A percentile compares a stretch with the other conserved stretches of the same genome.
Evolutionary conservation across 2,113 vertebrate genomes (phyloP).

Genomic region (Eubucco bourcierii): DNA sequence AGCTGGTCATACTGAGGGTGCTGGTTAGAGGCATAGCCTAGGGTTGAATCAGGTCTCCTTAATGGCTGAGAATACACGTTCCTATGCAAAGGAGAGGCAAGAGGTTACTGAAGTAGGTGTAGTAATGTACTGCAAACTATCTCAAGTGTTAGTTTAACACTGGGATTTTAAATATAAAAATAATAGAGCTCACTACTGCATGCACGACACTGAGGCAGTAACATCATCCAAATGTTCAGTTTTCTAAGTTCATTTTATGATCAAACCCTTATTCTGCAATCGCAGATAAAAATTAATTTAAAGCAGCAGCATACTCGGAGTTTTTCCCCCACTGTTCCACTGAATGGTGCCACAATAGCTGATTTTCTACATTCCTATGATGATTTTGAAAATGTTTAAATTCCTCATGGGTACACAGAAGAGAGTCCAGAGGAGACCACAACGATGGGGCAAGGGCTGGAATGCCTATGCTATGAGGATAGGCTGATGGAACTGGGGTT

Average conservation of each 20-base stretch:
- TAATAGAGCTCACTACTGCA: not conserved
- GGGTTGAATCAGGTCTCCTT: not conserved
- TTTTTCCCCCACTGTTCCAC: not conserved
- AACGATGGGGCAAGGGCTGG: too few species aligned
- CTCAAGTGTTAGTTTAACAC: not conserved
- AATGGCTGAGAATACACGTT: not conserved
- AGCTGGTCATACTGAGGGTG: rapidly evolving
- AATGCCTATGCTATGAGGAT: too few species aligned
- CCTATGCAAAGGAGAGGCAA: not conserved
- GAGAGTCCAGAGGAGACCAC: too few species aligned
- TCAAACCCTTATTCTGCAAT: not conserved
- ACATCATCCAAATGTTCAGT: not conserved
- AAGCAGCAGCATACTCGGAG: not conserved
- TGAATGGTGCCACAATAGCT: not conserved
- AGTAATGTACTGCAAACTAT: not conserved
- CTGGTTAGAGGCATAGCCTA: not conserved
- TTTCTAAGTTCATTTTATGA: not conserved
- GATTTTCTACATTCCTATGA: not conserved
- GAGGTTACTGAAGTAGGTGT: not conserved
- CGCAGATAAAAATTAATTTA: not conserved
- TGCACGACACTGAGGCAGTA: not conserved
- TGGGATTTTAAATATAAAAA: not conserved
- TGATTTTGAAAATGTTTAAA: not conserved
- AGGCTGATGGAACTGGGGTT: too few species aligned
- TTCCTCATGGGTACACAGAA: not conserved